phyloP scores from a whole-genome alignment of 2,888 invertebrate species.

The Crossocerus cetratus region DNA sequence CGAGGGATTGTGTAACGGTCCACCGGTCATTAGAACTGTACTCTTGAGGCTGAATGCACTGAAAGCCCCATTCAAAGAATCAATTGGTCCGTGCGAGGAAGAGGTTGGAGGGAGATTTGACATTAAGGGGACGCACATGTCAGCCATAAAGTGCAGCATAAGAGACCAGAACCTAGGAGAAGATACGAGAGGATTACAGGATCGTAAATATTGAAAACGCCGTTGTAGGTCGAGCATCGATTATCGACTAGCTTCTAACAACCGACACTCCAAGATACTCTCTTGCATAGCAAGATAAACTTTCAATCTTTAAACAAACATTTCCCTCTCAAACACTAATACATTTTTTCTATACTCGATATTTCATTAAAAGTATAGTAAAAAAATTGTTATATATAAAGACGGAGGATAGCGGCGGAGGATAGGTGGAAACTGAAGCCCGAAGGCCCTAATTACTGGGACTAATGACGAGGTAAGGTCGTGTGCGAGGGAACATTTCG shows the following conservation, averaged over 20 bases:
- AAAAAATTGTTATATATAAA: background rate
- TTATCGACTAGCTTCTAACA: conserved; percentile 12
- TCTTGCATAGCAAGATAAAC: background rate
- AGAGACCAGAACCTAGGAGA: background rate
- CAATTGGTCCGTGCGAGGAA: background rate
- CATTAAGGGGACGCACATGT: background rate
- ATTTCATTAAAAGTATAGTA: no score
- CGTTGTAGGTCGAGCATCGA: conserved; percentile 20
- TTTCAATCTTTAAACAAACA: background rate
- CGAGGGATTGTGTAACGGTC: background rate
- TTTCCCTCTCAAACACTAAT: background rate
- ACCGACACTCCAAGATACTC: background rate
- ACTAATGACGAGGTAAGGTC: conserved; percentile 55
- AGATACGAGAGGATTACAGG: background rate
- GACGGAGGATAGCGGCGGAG: background rate
- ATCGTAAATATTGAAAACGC: conserved; percentile 15
- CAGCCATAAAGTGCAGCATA: background rate
- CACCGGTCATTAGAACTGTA: background rate
- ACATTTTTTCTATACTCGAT: no score
- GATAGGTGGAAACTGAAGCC: conserved; percentile 7
- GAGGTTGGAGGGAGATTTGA: background rate
- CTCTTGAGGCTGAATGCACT: no score
- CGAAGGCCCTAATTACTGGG: conserved; percentile 41
- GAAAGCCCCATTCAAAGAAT: no score
- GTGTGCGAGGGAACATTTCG: conserved; percentile 44